Base-by-base conservation (phyloP, 1,140 invertebrate genomes). In the Drosophila sturtevanti region DNA sequence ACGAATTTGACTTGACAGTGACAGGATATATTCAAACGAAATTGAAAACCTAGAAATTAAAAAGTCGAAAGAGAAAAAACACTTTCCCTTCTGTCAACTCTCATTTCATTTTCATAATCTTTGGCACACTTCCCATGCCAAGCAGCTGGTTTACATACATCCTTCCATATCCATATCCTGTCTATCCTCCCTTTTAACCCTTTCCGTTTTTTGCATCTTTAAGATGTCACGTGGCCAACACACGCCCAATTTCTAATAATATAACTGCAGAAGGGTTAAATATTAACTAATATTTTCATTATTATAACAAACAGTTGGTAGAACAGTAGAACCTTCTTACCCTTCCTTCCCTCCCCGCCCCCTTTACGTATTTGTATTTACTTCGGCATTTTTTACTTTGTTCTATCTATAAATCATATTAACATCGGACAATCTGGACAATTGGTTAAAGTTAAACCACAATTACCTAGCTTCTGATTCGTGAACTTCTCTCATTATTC, bases 151-250 rank as follows among this genome's bases (percentile, higher is more conserved):
- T 10, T 11, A 4, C 4, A 31, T 31, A 4, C 27, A 6, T 31
- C 6, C 2, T 6, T 24, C 4, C 24, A 31, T 31, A 6, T 31
- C 27, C 27, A 31, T 52, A 56, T 77, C 76, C 55, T 76, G 76
- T 69, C 4, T 14, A 38, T 11, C 4, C 12, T 11, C 4, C 12
- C 52, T 22, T 24, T 52, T 63, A 63, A 77, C 65, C 74, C 74
- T 74, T 60, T 35, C 27, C 6, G 63, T 72, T 38, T 72, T 72
- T 48, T 76, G 65, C 62, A 68, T 71, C 77, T 68, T 71, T 31
- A 79, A 75, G 71, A 80, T 71, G 73, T 76, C 75, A 68, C 74
- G 75, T 78, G 75, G 62, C 75, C 62, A 51, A 38, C 74, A 78
- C 74, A 64, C 37, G 60, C 37, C 74, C 27, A 12, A 41, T 41